These are phyloP conservation scores for Thinocorus orbignyianus DNA, from an alignment of 2,113 vertebrate genomes.

Conservation along the genomic window DNA sequence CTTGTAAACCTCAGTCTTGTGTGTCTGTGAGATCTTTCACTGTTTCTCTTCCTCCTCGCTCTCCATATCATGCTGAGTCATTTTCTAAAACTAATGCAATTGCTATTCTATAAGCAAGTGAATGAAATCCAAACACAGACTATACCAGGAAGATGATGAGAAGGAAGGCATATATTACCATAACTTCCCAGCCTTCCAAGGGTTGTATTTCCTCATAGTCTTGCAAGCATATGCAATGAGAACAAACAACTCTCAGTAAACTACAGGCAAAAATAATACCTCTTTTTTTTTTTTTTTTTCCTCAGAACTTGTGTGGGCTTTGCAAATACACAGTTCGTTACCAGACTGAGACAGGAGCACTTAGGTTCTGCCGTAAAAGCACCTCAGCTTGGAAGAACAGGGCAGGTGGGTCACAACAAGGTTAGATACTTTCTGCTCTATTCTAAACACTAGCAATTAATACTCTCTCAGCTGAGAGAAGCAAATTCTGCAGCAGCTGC, in stretches of 20 bases:
- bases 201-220: neutral
- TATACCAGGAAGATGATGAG: neutral
- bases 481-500: neutral
- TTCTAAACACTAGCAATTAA: neutral
- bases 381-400: neutral
- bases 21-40: neutral
- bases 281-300: neutral
- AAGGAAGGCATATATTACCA: neutral
- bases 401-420: neutral
- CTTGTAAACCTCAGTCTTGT: neutral
- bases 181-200: neutral
- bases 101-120: neutral
- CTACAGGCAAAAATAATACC: neutral
- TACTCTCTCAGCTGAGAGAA: neutral
- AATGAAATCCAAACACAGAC: slow-evolving; percentile 1
- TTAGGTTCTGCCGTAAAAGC: neutral
- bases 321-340: neutral
- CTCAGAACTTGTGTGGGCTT: neutral
- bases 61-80: neutral
- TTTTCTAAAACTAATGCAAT: neutral
- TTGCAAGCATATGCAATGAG: neutral
- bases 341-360: neutral
- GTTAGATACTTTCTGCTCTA: neutral
- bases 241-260: neutral
- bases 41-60: neutral